phyloP scores from a whole-genome alignment of 2,797 vertebrate genomes.

The Chloroceryle inda region DNA sequence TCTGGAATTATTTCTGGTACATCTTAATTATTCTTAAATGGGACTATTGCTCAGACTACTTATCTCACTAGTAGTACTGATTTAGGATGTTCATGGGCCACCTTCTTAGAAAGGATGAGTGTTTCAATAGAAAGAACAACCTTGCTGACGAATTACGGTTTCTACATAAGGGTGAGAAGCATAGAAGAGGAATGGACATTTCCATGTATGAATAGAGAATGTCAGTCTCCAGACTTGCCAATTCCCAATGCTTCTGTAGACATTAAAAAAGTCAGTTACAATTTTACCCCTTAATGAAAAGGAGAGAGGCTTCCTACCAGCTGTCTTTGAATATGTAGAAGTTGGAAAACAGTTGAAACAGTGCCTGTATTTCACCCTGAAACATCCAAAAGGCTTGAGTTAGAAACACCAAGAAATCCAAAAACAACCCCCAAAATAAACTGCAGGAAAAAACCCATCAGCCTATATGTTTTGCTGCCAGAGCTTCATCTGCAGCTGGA shows the following conservation, averaged over 20 bases:
- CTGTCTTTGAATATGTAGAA: neutral
- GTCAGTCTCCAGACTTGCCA: neutral
- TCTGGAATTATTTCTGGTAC: neutral
- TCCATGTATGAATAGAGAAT: neutral
- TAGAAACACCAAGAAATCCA: neutral
- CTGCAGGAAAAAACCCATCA: fast-evolving
- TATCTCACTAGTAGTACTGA: neutral
- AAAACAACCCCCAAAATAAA: neutral
- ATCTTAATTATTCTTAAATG: neutral
- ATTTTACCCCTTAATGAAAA: neutral
- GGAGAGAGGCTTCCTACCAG: neutral
- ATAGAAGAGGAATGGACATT: neutral
- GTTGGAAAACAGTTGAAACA: neutral
- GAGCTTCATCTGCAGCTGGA: neutral
- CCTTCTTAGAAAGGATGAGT: neutral
- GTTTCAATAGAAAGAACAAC: neutral
- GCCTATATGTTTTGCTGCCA: neutral
- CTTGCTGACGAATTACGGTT: neutral
- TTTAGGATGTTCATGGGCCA: neutral
- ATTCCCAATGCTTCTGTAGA: neutral
- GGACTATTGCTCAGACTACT: neutral
- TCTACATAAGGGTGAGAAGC: neutral
- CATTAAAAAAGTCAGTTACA: neutral
- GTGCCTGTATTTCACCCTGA: neutral
- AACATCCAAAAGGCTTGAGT: neutral